Evolutionary conservation across 2,113 vertebrate genomes (phyloP), one percentile per base, ranked within the genome.

Genomic region (Percina caprodes): DNA sequence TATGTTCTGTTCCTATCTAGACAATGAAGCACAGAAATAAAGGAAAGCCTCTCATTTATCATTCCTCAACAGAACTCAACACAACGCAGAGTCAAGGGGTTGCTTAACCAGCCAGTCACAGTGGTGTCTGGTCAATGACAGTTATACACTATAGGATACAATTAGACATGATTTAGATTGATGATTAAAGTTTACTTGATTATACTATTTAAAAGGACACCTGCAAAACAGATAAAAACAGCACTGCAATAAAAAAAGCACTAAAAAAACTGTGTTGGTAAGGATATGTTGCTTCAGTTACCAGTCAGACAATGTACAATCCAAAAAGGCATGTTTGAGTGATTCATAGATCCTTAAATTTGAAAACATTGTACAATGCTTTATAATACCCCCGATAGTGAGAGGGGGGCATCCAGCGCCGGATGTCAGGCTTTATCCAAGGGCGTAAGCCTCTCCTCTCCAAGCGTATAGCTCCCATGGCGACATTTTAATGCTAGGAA

Each of bases 21-120:
- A 75, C 61, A 14, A 9, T 45, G 49, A 55, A 26, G 19, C 46
- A 30, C 48, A 74, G 63, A 49, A n/a, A 59, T 15, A 69, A 45
- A 59, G 24, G 16, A 19, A 19, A 19, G 9, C 51, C n/a, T 54
- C 7, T 8, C 21, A 21, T 46, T 26, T 16, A 42, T 69, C 45
- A 39, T 12, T 35, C 19, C n/a, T 51, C n/a, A 26, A 59, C 24
- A 55, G 8, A 14, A 23, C 62, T 66, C 61, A 21, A 66, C 61
- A 68, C 52, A 35, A 54, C 0, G 10, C 33, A 52, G 24, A 42
- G 39, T 48, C 23, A 55, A 23, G 6, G 5, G 26, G 26, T 23
- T 23, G 26, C 13, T 72, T 49, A 16, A 51, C 18, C 26, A 61
- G 46, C 26, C 46, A 24, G 26, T 60, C 42, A 39, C 49, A 45